Evolutionary conservation across 2,113 vertebrate species (phyloP).

Genomic region (Nibea coibor): DNA sequence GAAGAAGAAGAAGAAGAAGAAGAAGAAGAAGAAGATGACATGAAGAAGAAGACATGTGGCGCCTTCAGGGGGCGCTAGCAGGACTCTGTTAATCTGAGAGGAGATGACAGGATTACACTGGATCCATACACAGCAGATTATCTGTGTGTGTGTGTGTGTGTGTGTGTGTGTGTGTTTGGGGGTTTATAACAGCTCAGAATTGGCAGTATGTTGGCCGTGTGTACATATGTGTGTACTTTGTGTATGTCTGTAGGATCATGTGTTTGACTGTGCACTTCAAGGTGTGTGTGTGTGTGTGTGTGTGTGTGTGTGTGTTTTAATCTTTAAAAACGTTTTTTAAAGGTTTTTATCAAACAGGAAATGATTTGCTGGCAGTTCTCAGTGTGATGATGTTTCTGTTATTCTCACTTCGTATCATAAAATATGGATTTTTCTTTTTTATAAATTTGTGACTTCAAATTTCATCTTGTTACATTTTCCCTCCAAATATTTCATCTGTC

Average conservation of each 20-base stretch:
- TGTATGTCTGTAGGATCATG: background rate
- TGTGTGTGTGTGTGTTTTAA: background rate
- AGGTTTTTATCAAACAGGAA: no score
- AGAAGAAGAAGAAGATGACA: conserved; percentile 10
- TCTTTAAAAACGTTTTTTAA: no score
- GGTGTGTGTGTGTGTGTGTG: background rate
- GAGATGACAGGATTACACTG: conserved; percentile 37
- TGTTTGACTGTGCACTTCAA: conserved; percentile 1
- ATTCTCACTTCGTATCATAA: no score
- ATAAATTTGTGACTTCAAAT: no score
- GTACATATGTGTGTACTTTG: background rate
- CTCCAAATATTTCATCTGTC: no score
- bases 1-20: no score
- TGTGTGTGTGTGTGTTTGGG: background rate
- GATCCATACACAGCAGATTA: conserved; percentile 39
- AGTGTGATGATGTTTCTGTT: no score
- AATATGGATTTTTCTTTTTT: no score
- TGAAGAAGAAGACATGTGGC: rapidly evolving
- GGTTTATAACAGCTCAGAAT: conserved; percentile 17
- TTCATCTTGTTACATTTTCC: no score
- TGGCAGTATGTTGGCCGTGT: conserved; percentile 19
- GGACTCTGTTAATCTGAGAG: background rate
- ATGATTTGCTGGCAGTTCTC: no score
- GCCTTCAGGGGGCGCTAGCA: background rate
- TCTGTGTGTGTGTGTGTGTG: background rate